Evolutionary conservation across 2,113 vertebrate genomes (phyloP).

Genomic region (Hyperoodon ampullatus): DNA sequence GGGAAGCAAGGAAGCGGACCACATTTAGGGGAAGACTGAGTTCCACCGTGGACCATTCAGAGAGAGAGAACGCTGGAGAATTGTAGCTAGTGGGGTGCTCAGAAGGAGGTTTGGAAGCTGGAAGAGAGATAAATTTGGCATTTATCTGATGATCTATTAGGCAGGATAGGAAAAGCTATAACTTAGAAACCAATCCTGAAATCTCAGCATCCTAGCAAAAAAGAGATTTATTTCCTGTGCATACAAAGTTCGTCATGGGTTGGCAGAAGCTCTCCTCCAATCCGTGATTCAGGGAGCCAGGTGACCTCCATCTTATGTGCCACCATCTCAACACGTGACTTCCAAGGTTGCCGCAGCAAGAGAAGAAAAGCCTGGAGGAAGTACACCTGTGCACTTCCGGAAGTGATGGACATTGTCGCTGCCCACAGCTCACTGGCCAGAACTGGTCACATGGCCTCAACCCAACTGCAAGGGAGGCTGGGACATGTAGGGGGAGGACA

Average conservation of each 20-base stretch:
- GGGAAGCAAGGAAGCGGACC: not conserved
- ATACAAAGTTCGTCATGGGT: not conserved
- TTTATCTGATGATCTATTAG: not conserved
- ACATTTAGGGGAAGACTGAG: not conserved
- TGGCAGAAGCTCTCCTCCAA: not conserved
- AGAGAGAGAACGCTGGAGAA: not conserved
- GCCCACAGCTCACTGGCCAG: not conserved
- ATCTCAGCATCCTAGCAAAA: not conserved
- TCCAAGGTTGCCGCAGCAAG: not conserved
- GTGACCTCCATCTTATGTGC: not conserved
- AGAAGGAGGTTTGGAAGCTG: not conserved
- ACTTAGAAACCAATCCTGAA: not conserved
- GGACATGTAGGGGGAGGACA: not conserved
- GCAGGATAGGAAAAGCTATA: not conserved
- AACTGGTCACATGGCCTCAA: not conserved
- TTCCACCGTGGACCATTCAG: not conserved
- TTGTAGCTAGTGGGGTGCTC: not conserved
- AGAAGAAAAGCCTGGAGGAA: not conserved
- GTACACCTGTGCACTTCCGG: not conserved
- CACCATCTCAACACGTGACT: rapidly evolving
- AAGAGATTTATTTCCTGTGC: not conserved
- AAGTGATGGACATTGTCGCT: not conserved
- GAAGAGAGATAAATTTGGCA: not conserved
- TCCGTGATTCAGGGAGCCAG: not conserved
- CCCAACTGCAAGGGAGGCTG: not conserved